phyloP scores from a whole-genome alignment of 2,888 invertebrate species.

The Hipparchia sbordonii region DNA sequence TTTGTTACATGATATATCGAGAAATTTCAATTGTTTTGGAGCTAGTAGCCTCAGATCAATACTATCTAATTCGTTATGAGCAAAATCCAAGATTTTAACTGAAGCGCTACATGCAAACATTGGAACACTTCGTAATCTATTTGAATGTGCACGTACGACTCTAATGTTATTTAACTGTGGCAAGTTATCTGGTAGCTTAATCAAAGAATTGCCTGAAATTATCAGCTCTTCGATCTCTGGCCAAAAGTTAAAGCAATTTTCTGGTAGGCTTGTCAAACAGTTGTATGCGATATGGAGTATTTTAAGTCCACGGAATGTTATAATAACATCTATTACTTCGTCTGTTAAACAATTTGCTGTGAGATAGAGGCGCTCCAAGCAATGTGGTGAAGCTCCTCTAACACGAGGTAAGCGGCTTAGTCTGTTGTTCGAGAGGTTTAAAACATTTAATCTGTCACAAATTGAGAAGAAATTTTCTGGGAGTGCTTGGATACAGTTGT shows the following conservation, averaged over 20 bases:
- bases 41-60: conserved; percentile 89
- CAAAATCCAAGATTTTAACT: conserved; percentile 91
- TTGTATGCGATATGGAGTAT: conserved; percentile 91
- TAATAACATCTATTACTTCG: conserved; percentile 85
- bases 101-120: conserved; percentile 88
- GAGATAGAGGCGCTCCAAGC: conserved; percentile 86
- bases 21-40: conserved; percentile 91
- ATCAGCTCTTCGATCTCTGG: conserved; percentile 91
- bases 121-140: conserved; percentile 89
- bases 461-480: conserved; percentile 90
- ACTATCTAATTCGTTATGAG: conserved; percentile 92
- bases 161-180: conserved; percentile 87
- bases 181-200: conserved; percentile 89
- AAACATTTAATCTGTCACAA: conserved; percentile 84
- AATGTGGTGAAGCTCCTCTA: conserved; percentile 83
- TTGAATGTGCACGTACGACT: conserved; percentile 91
- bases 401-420: conserved; percentile 86
- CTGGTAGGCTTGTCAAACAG: conserved; percentile 87
- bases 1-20: conserved; percentile 92
- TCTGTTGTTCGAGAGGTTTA: conserved; percentile 92
- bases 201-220: conserved; percentile 90
- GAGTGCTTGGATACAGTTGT: conserved; percentile 88
- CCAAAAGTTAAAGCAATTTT: conserved; percentile 89
- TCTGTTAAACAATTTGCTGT: conserved; percentile 91
- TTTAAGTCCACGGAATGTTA: conserved; percentile 85